These are phyloP conservation scores for Drosophila virilis DNA, from an alignment of 1,140 invertebrate genomes.

Conservation along the genomic window DNA sequence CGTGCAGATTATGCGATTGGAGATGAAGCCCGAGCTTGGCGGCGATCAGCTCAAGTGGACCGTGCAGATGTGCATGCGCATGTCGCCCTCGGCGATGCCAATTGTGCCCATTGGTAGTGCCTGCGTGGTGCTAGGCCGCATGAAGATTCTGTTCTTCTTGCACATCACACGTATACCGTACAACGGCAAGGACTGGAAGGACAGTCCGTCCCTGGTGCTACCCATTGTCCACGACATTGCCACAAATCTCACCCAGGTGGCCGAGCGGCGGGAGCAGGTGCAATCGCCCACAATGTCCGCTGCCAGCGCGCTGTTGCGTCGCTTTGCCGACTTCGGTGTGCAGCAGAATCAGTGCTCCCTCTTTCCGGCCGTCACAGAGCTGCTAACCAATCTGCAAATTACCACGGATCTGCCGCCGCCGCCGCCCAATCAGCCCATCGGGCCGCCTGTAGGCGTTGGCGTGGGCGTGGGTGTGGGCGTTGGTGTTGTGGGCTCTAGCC, in stretches of 20 bases:
- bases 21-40: slow-evolving; percentile 89
- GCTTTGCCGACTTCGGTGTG: slow-evolving; percentile 87
- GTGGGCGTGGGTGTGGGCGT: slow-evolving; percentile 51
- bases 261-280: slow-evolving; percentile 90
- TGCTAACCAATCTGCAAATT: slow-evolving; percentile 91
- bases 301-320: slow-evolving; percentile 88
- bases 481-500: slow-evolving; percentile 84
- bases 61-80: slow-evolving; percentile 95
- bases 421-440: slow-evolving; percentile 69
- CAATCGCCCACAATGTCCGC: slow-evolving; percentile 87
- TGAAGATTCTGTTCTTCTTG: slow-evolving; percentile 95
- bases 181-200: slow-evolving; percentile 87
- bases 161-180: slow-evolving; percentile 91
- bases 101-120: slow-evolving; percentile 94
- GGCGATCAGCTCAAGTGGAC: slow-evolving; percentile 90
- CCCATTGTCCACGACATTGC: slow-evolving; percentile 95
- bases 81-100: slow-evolving; percentile 93
- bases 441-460: slow-evolving; percentile 55
- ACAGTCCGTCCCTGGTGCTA: slow-evolving; percentile 92
- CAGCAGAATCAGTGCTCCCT: slow-evolving; percentile 92
- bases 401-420: slow-evolving; percentile 88
- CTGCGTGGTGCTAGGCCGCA: slow-evolving; percentile 92
- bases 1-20: slow-evolving; percentile 93
- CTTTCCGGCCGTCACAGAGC: slow-evolving; percentile 94
- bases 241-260: slow-evolving; percentile 93